Percentiles rank a stretch among this genome's conserved stretches.
Evolutionary conservation across 1,140 invertebrate genomes (phyloP).

Genomic region (Rhizoglyphus robini): DNA sequence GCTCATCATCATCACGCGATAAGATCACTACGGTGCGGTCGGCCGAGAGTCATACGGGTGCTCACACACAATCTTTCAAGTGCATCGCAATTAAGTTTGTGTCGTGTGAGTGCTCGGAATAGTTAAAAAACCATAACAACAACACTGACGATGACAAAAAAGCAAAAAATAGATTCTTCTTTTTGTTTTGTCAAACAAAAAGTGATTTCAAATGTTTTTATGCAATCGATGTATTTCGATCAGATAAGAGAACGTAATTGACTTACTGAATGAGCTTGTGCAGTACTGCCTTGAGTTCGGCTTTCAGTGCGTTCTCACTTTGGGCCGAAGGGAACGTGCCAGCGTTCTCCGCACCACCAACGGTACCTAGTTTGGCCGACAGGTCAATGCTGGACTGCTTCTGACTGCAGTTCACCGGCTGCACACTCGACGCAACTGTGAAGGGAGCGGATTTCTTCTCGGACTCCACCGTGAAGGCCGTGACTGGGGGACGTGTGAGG

Average conservation of each 20-base stretch:
- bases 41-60: too few relatives aligned
- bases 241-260: neutral
- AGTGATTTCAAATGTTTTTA: neutral
- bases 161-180: neutral
- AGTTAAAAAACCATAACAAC: too few relatives aligned
- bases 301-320: neutral
- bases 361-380: neutral
- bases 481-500: too few relatives aligned
- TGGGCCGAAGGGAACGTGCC: too few relatives aligned
- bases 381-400: neutral
- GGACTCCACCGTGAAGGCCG: conserved; percentile 3
- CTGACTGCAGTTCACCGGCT: neutral
- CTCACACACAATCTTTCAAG: too few relatives aligned
- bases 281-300: conserved; percentile 1
- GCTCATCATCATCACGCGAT: too few relatives aligned
- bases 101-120: too few relatives aligned
- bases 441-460: conserved; percentile 3
- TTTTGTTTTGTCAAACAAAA: neutral
- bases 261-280: conserved; percentile 14
- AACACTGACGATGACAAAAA: too few relatives aligned
- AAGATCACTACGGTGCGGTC: too few relatives aligned
- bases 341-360: neutral
- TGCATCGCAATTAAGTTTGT: too few relatives aligned
- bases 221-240: neutral
- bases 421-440: neutral